These are phyloP conservation scores for Gracilinanus agilis DNA, from an alignment of 2,113 vertebrate species.

Conservation along the genomic window DNA sequence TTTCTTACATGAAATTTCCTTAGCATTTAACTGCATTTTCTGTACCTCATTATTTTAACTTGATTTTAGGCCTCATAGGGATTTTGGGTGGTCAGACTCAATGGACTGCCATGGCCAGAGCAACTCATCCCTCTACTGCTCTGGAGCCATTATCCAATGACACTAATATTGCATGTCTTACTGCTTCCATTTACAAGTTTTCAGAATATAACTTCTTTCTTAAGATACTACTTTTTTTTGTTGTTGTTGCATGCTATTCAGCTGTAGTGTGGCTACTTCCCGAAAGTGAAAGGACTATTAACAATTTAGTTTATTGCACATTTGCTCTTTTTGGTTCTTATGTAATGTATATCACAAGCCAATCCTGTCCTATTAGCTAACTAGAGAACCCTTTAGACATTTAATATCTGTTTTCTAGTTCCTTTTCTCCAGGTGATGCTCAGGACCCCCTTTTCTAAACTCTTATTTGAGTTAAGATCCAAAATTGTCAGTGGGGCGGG, in stretches of 20 bases:
- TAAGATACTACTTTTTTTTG: neutral
- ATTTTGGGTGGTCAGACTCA: neutral
- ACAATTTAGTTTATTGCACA: neutral
- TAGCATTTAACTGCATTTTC: neutral
- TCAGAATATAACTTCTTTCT: neutral
- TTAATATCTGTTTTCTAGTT: neutral
- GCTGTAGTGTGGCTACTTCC: neutral
- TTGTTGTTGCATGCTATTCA: neutral
- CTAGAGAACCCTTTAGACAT: neutral
- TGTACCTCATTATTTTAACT: neutral
- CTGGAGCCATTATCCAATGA: neutral
- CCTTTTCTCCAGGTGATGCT: neutral
- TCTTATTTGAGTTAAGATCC: neutral
- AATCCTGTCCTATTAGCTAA: neutral
- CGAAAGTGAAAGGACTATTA: neutral
- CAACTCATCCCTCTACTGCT: neutral
- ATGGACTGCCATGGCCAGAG: neutral
- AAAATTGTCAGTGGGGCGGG: neutral
- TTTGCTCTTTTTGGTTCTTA: neutral
- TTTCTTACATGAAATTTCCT: neutral
- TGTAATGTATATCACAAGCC: neutral
- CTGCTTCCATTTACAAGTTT: neutral
- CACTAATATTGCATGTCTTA: neutral
- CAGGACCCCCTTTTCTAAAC: neutral
- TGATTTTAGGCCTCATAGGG: neutral